phyloP scores from a whole-genome alignment of 1,140 invertebrate species.

The Pygmarrhopalites habei region DNA sequence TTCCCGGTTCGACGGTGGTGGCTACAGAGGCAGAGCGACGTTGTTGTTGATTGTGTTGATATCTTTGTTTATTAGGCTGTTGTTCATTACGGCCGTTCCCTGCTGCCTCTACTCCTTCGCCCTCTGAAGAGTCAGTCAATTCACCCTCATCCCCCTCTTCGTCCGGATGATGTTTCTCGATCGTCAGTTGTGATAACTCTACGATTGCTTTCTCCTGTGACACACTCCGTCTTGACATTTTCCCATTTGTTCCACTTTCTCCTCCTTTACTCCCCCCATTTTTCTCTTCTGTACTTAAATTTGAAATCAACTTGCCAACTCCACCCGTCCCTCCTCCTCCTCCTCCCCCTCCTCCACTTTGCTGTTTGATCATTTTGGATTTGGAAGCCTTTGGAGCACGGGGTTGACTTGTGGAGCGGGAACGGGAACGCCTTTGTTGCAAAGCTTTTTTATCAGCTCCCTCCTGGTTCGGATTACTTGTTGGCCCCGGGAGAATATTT shows the following conservation, averaged over 20 bases:
- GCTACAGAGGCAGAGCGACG: background rate
- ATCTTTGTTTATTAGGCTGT: background rate
- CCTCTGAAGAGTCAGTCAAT: background rate
- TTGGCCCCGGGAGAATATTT: conserved; percentile 48
- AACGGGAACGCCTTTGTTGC: conserved; percentile 12
- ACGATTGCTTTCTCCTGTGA: conserved; percentile 26
- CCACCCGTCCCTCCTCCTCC: background rate
- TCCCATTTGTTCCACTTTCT: background rate
- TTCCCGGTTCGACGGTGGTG: too few relatives aligned
- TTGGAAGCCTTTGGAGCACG: background rate
- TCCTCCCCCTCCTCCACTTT: background rate
- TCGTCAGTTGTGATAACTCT: conserved; percentile 23
- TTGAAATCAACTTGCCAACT: too few relatives aligned
- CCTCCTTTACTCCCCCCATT: background rate
- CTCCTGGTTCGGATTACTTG: conserved; percentile 46
- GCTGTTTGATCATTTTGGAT: background rate
- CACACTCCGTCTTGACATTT: conserved; percentile 5
- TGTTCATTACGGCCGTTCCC: background rate
- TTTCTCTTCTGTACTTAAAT: background rate
- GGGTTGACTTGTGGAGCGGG: conserved; percentile 11
- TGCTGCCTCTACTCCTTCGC: background rate
- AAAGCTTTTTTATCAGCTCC: conserved; percentile 45
- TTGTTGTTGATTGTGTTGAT: background rate
- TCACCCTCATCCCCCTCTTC: conserved; percentile 1
- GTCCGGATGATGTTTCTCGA: conserved; percentile 8